Base-by-base conservation (phyloP, 2,888 invertebrate genomes). In the Eulithis testata region DNA sequence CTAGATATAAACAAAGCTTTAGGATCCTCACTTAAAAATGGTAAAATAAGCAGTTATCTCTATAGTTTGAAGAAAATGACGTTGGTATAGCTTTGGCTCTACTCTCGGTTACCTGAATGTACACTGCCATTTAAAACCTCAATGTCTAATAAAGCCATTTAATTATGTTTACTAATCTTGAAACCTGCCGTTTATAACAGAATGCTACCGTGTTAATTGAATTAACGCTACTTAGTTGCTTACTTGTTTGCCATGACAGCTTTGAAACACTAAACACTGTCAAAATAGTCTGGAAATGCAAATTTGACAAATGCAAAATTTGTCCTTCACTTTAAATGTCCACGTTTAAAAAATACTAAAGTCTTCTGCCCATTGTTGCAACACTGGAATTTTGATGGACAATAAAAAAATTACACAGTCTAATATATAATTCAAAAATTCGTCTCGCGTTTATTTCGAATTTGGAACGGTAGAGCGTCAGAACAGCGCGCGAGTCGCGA, bases 201-300 rank as follows among this genome's bases (percentile, higher is more conserved):
- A 61, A 49, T 59, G 43, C 54, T 66, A 68, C 53, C 72, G 80
- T 80, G 73, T 58, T 73, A 79, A 81, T 78, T 70, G 65, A 70
- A 63, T 61, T 73, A 74, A 70, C 75, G 81, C 53, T 50, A 60
- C 85, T 11, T 44, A 52, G 14, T 27, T 64, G 55, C 66, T 86
- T 76, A 86, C 86, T 74, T 81, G 71, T 80, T 81, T 71, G 75
- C 78, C 85, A 85, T 86, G 74, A 72, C 76, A 73, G 76, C 75
- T 77, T 76, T 72, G 74, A 69, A 73, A 62, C 75, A 79, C 72
- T 72, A 80, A 78, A 68, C 77, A 80, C 80, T 77, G 72, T 70
- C 71, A 72, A 71, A 72, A 73, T 72, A 71, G 73, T 78, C 73
- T 65, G 68, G 66, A 79, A 81, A 80, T 79, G 72, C 70, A 70